phyloP scores from a whole-genome alignment of 1,140 invertebrate species.

The Ceratosolen solmsi region DNA sequence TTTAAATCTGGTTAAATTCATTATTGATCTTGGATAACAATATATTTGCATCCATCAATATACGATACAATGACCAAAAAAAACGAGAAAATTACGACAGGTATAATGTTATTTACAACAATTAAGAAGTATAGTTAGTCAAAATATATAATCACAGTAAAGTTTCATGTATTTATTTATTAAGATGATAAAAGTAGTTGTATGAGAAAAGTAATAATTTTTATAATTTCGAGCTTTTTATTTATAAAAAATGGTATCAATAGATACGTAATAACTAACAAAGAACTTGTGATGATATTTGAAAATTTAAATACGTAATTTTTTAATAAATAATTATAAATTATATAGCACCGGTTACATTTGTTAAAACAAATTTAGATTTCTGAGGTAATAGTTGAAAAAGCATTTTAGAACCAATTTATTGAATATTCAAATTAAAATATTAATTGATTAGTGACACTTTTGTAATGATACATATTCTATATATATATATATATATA shows the following conservation, averaged over 20 bases:
- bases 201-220: neutral
- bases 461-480: slow-evolving; percentile 1
- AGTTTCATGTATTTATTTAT: too few species aligned
- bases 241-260: neutral
- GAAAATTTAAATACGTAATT: neutral
- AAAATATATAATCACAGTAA: neutral
- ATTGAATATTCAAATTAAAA: slow-evolving; percentile 27
- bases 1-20: neutral
- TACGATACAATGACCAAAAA: slow-evolving; percentile 17
- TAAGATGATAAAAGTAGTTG: too few species aligned
- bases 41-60: slow-evolving; percentile 16
- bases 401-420: slow-evolving; percentile 44
- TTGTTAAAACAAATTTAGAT: slow-evolving; percentile 16
- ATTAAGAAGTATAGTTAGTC: slow-evolving; percentile 3
- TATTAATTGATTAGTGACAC: neutral
- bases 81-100: slow-evolving; percentile 15
- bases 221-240: neutral
- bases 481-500: too few species aligned
- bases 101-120: neutral
- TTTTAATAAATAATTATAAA: neutral
- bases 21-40: slow-evolving; percentile 15
- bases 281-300: neutral
- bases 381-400: slow-evolving; percentile 20
- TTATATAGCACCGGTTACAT: neutral
- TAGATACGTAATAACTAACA: neutral